These are phyloP conservation scores for Hippocampus barbouri DNA, from an alignment of 2,113 vertebrate species.

Conservation along the genomic window DNA sequence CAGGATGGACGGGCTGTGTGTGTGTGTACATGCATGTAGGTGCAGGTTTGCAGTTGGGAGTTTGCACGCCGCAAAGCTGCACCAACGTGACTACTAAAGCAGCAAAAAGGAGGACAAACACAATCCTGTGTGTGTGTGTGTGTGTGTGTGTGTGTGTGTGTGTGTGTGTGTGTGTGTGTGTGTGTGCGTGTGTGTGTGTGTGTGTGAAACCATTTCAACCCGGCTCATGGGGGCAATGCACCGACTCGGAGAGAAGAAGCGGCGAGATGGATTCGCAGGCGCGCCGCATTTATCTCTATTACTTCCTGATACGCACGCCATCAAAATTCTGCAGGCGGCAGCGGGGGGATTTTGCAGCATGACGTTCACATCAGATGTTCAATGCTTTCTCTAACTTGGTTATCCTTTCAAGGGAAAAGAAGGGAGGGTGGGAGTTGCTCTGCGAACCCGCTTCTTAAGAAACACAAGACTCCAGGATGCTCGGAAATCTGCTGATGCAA, in stretches of 20 bases:
- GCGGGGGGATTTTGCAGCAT: constrained; percentile 37
- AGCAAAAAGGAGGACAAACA: constrained; percentile 36
- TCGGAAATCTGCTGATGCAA: constrained; percentile 19
- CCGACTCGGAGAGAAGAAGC: constrained; percentile 40
- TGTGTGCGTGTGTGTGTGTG: constrained; percentile 15
- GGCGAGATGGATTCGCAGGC: constrained; percentile 49
- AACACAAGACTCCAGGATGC: constrained; percentile 14
- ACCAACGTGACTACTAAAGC: constrained; percentile 9
- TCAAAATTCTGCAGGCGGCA: constrained; percentile 55
- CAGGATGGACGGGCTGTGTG: constrained; percentile 35
- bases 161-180: constrained; percentile 16
- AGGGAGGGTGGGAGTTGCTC: constrained; percentile 17
- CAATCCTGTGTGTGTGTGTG: constrained; percentile 14
- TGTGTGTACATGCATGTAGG: constrained; percentile 32
- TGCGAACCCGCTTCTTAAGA: constrained; percentile 18
- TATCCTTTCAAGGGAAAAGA: constrained; percentile 20
- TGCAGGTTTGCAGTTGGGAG: constrained; percentile 38
- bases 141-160: constrained; percentile 16
- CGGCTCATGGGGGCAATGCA: constrained; percentile 38
- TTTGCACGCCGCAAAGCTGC: neutral
- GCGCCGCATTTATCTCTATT: constrained; percentile 54
- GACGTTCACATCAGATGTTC: constrained; percentile 50
- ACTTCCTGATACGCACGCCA: constrained; percentile 50
- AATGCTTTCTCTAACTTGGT: constrained; percentile 32
- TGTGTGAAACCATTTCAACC: constrained; percentile 48